Percentiles rank a stretch among this genome's conserved stretches.
Evolutionary conservation across 2,797 vertebrate species (phyloP).

Genomic region (Phyllotis vaccarum): DNA sequence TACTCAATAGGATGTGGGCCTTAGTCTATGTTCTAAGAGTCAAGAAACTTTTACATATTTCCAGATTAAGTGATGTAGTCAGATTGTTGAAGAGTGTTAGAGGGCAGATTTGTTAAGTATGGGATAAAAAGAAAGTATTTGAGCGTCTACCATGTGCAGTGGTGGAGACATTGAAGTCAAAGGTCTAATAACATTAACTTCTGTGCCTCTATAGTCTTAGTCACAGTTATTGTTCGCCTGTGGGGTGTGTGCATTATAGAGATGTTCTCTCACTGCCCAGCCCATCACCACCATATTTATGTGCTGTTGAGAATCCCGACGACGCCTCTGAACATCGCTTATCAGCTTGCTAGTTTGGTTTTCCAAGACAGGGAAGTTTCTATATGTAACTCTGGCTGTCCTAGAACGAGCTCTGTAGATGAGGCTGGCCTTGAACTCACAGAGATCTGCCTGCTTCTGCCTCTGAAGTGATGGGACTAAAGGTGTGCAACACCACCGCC

Average conservation of each 20-base stretch:
- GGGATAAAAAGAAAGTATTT: not conserved
- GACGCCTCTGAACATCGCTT: not conserved
- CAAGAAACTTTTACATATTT: not conserved
- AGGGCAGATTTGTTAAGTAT: not conserved
- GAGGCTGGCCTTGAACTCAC: not conserved
- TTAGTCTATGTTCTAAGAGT: slow-evolving; percentile 2
- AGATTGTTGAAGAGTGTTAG: not conserved
- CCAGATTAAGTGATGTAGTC: slow-evolving; percentile 9
- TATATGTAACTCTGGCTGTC: not conserved
- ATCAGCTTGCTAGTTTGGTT: not conserved
- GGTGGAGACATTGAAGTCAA: not conserved
- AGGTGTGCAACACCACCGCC: too few species aligned
- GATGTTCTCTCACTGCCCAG: not conserved
- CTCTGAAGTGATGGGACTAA: too few species aligned
- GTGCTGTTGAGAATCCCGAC: not conserved
- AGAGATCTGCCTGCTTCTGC: not conserved
- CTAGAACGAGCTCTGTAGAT: not conserved
- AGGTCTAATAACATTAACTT: not conserved
- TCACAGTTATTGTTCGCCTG: not conserved
- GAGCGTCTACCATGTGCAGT: not conserved
- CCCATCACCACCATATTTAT: not conserved
- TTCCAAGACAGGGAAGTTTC: not conserved
- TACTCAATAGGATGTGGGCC: not conserved
- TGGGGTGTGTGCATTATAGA: not conserved
- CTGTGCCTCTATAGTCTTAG: not conserved